Percentiles rank a stretch among this genome's conserved stretches.
Evolutionary conservation across 2,888 invertebrate species (phyloP).

Genomic region (Cyclophora albipunctata): DNA sequence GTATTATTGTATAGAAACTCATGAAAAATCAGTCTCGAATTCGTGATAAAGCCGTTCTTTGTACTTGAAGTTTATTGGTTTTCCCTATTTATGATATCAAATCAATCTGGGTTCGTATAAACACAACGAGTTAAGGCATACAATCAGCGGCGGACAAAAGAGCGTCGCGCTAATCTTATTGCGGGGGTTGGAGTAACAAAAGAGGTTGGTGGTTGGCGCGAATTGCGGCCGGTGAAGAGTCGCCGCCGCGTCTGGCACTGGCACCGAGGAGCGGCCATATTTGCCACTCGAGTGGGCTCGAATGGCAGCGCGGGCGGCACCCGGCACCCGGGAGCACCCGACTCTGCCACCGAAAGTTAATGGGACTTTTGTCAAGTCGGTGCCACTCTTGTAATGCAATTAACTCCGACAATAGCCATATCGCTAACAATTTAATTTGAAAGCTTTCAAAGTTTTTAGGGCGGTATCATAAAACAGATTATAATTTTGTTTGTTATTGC

Average conservation of each 20-base stretch:
- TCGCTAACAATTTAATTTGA: constrained; percentile 69
- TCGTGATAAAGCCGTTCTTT: neutral
- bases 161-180: constrained; percentile 58
- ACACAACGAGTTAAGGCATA: constrained; percentile 56
- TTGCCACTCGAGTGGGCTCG: constrained; percentile 57
- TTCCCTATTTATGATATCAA: too few relatives aligned
- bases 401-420: constrained; percentile 66
- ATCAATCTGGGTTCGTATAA: constrained; percentile 4
- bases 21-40: too few relatives aligned
- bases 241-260: constrained; percentile 59
- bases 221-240: constrained; percentile 33
- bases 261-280: constrained; percentile 55
- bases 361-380: constrained; percentile 58
- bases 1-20: too few relatives aligned
- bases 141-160: constrained; percentile 59
- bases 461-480: constrained; percentile 23
- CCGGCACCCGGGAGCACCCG: constrained; percentile 16
- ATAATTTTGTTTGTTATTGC: constrained; percentile 18
- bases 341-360: constrained; percentile 63
- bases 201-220: constrained; percentile 25
- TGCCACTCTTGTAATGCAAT: constrained; percentile 72
- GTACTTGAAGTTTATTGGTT: constrained; percentile 1
- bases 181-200: constrained; percentile 45
- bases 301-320: constrained; percentile 36
- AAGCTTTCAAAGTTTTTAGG: constrained; percentile 35